phyloP scores from a whole-genome alignment of 2,113 vertebrate species.

The Okapia johnstoni region DNA sequence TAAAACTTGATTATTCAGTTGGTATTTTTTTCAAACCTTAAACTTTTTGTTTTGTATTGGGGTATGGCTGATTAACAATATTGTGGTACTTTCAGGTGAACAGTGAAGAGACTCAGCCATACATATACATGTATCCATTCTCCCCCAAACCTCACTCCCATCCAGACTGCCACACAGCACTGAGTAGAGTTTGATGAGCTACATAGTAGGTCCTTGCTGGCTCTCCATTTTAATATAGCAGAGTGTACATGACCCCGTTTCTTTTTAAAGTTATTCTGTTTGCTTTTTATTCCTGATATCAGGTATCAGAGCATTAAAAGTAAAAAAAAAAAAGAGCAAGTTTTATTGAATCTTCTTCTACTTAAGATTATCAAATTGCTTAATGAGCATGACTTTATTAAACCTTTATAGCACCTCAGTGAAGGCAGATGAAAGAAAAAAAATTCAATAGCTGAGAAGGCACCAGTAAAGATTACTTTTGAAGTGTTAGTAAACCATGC shows the following conservation, averaged over 20 bases:
- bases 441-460: not conserved
- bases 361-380: not conserved
- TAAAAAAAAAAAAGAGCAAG: constrained; percentile 7
- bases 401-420: not conserved
- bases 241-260: not conserved
- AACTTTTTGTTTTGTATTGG: not conserved
- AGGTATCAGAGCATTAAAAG: not conserved
- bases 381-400: not conserved
- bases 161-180: not conserved
- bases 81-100: not conserved
- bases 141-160: not conserved
- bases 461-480: not conserved
- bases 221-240: not conserved
- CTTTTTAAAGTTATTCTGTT: not conserved
- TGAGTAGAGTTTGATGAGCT: not conserved
- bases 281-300: not conserved
- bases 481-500: not conserved
- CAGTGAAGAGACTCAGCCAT: not conserved
- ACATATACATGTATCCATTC: not conserved
- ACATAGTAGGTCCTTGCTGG: not conserved
- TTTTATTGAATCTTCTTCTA: not conserved
- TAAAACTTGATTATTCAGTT: not conserved
- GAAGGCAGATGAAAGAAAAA: not conserved
- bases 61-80: not conserved
- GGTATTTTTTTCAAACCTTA: not conserved